A percentile compares a stretch with the other conserved stretches of the same genome.
Conservation (phyloP, 2,888 invertebrate genomes). For the Antitype chi region DNA sequence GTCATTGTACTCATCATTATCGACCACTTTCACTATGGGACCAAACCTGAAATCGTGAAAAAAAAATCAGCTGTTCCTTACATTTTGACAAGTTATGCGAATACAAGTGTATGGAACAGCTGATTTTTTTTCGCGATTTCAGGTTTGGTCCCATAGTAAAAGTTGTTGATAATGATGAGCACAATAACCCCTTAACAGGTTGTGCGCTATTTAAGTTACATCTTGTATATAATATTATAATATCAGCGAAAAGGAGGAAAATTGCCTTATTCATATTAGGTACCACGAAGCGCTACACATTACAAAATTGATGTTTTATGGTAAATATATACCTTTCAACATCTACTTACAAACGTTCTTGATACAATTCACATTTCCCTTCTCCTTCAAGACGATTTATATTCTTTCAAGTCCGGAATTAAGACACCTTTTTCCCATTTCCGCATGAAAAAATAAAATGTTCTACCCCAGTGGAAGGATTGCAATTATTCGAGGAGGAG, state of each 20-base stretch:
- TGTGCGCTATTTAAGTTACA: no score
- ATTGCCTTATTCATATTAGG: background rate
- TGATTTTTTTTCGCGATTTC: no score
- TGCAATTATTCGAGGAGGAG: constrained; percentile 55
- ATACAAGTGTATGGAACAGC: no score
- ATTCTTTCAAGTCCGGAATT: constrained; percentile 25
- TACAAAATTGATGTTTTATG: background rate
- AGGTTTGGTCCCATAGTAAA: no score
- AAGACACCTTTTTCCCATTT: constrained; percentile 38
- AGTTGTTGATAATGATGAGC: no score
- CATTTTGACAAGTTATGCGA: no score
- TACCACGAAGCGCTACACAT: background rate
- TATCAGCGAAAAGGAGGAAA: background rate
- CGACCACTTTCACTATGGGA: no score
- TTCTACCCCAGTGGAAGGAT: constrained; percentile 49
- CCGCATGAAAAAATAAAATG: constrained; percentile 36
- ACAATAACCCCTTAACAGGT: no score
- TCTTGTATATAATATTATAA: background rate
- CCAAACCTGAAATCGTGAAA: no score
- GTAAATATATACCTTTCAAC: background rate
- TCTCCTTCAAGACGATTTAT: constrained; percentile 19
- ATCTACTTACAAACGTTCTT: background rate
- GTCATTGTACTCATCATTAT: no score
- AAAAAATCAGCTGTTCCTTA: no score
- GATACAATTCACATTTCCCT: constrained; percentile 3